Percentiles rank a stretch among this genome's conserved stretches.
Evolutionary conservation across 2,113 vertebrate species (phyloP).

Genomic region (cat (Felis catus)): F.catus_Fca126_mat1.0 CM031413.1:134322001-134322500

Average conservation of each 20-base stretch:
- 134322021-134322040: neutral
- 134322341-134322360: neutral
- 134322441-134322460: slow-evolving; percentile 19
- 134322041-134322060: neutral
- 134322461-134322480: neutral
- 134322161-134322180: neutral
- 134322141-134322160: neutral
- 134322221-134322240: neutral
- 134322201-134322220: neutral
- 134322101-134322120: slow-evolving; percentile 16
- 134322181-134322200: neutral
- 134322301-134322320: slow-evolving; percentile 41
- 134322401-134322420: neutral
- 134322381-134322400: neutral
- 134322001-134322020: neutral
- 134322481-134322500: neutral
- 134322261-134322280: slow-evolving; percentile 14
- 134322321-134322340: neutral
- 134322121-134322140: neutral
- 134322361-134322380: neutral
- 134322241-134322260: slow-evolving; percentile 4
- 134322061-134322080: neutral
- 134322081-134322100: neutral
- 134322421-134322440: neutral
- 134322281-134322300: neutral